Evolutionary conservation across 37 sponge, comb jelly and placozoan species (phyloP), one percentile per base, ranked within the genome.

Genomic region (Theonella swinhoei): DNA sequence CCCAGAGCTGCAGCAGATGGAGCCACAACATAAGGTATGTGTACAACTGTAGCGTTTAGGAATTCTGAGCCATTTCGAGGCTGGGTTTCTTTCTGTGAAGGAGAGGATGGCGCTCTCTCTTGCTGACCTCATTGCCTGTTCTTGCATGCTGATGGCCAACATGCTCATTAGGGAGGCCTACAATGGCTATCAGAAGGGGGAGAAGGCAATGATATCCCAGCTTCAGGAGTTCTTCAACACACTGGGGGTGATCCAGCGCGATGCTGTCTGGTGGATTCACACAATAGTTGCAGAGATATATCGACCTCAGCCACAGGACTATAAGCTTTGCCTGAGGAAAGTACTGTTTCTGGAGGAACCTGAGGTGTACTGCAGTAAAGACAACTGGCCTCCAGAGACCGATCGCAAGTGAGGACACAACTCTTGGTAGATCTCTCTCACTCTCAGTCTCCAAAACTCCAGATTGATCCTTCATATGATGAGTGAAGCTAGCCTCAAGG

Each of bases 301-400:
- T 38, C 63, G 88, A 4, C 85, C 91, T 14, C 89, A 87, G 39
- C 88, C 90, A 14, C 73, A 63, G 28, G 88, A 82, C 59, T 94
- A 94, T 68, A 94, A 84, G 73, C 24, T 75, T 8, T 91, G 91
- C 68, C 75, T 97, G 23, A 75, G 84, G 14, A 94, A 94, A 64
- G 85, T 92, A 1, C 80, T 97, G 36, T 97, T 97, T 61, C 62
- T 94, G 76, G 95, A 97, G 38, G 62, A 88, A 36, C 67, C 76
- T 39, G 95, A 92, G 59, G 26, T 83, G n/a, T 97, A 97, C 62
- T 39, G 66, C 42, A 70, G 72, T 36, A 94, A 85, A 38, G 98
- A 97, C 71, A 94, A 89, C 74, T 97, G 98, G 98, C 95, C 95
- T 0, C 84, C 88, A 47, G 98, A 97, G 72, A 37, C 34, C 62